Evolutionary conservation across 1,140 invertebrate genomes (phyloP).

Genomic region (Drosophila teissieri): DNA sequence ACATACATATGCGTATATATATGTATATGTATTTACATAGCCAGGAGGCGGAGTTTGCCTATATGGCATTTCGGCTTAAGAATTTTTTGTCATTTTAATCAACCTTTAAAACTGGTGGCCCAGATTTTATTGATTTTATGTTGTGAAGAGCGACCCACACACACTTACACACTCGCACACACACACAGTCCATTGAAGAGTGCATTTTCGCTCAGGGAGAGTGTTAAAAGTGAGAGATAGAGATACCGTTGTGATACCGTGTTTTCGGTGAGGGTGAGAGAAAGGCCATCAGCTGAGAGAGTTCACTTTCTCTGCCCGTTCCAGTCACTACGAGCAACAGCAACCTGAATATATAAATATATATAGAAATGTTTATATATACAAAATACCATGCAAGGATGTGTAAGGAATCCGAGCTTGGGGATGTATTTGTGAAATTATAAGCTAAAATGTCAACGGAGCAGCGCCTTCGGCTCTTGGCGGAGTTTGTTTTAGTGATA

Average conservation of each 20-base stretch:
- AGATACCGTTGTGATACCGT: constrained; percentile 8
- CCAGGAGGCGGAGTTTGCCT: background rate
- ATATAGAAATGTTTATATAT: background rate
- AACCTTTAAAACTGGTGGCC: constrained; percentile 76
- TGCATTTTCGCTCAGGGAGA: constrained; percentile 15
- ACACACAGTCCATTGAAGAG: constrained; percentile 12
- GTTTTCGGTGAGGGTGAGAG: constrained; percentile 16
- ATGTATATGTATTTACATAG: background rate
- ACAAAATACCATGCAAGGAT: background rate
- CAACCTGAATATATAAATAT: constrained; percentile 5
- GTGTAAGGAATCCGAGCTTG: background rate
- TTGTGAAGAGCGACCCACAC: constrained; percentile 47
- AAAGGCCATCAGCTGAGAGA: constrained; percentile 33
- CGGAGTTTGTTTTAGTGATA: constrained; percentile 2
- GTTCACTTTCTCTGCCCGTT: constrained; percentile 38
- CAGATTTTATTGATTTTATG: constrained; percentile 77
- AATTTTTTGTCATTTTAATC: constrained; percentile 63
- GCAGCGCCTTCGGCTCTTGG: background rate
- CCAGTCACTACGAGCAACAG: constrained; percentile 27
- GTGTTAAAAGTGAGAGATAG: constrained; percentile 2
- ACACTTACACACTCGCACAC: too few species aligned
- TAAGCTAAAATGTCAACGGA: constrained; percentile 4
- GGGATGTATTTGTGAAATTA: background rate
- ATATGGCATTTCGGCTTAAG: constrained; percentile 1
- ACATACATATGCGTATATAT: background rate